Evolutionary conservation across 2,797 vertebrate genomes (phyloP), one percentile per base, ranked within the genome.

Genomic region (Sarcoramphus papa): DNA sequence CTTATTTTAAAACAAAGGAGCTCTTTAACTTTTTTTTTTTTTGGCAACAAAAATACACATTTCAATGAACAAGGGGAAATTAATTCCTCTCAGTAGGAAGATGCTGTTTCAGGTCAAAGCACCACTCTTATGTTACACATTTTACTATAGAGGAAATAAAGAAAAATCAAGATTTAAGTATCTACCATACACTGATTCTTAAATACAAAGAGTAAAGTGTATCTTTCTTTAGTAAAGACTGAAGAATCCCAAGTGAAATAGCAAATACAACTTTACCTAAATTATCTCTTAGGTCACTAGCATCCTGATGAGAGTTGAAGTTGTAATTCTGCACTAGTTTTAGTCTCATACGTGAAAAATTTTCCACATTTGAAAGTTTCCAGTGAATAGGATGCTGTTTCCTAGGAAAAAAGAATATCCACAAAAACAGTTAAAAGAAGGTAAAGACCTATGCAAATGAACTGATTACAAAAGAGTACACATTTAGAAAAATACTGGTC

Each of bases 251-350:
- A 82, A 74, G 9, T 35, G 31, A 92, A 41, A 88, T 6, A 79
- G 25, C 40, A 91, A 91, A 56, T 62, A 27, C 6, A 72, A 65
- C 86, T 97, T 98, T 94, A 99, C 99, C 99, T 75, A 99, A 98
- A 97, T 99, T 99, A 98, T 99, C 99, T 94, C 99, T 98, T 86
- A 99, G 98, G 67, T 99, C 99, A 62, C 99, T 99, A 96, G 99
- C 99, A 85, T 99, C 99, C 83, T 97, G 95, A 89, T 99, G 99
- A 33, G 97, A 97, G 93, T 98, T 99, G 94, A 98, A 99, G 97
- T 98, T 99, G 97, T 99, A 99, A 97, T 99, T 99, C 40, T 98
- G 99, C 40, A 99, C 98, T 76, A 99, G 97, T 97, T 99, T 99
- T 88, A 99, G 98, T 90, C 99, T 99, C 99, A 99, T 99, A 65